Evolutionary conservation across 2,113 vertebrate genomes (phyloP).

Genomic region (Rhabdornis inornatus): DNA sequence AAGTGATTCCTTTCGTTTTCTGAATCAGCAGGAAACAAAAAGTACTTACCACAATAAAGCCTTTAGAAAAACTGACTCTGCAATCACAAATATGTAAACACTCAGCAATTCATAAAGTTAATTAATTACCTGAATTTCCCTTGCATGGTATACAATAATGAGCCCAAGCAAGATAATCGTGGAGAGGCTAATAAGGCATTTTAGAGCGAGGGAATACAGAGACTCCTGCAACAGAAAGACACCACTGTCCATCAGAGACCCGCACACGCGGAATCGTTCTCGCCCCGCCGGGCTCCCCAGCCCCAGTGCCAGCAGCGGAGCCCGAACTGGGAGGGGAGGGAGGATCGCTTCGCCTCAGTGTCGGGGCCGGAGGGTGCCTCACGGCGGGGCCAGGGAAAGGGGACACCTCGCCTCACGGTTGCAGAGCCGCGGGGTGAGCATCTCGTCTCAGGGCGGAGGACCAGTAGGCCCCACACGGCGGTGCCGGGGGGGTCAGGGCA

Average conservation of each 20-base stretch:
- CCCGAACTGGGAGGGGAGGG: not conserved
- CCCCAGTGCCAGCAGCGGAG: not conserved
- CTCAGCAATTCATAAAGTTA: conserved; percentile 29
- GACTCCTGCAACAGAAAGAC: conserved; percentile 87
- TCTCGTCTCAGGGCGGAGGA: not conserved
- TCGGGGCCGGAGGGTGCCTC: not conserved
- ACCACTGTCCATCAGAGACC: conserved; percentile 1
- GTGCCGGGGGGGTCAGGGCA: not conserved
- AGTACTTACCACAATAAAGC: not conserved
- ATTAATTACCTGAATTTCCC: conserved; percentile 98
- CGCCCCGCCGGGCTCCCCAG: not conserved
- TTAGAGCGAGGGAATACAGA: conserved; percentile 96
- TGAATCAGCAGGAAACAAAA: not conserved
- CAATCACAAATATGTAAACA: not conserved
- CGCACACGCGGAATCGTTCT: not conserved
- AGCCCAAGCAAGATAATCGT: conserved; percentile 95
- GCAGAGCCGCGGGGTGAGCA: not conserved
- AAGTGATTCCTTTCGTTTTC: not conserved
- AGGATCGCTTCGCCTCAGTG: not conserved
- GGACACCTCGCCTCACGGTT: not conserved
- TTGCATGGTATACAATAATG: conserved; percentile 96
- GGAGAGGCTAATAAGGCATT: conserved; percentile 99
- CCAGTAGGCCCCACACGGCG: not conserved
- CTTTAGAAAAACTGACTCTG: not conserved
- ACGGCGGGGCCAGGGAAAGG: not conserved